Conservation (phyloP, 2,797 vertebrate species). For the Gymnoscopelus microlampas region DNA sequence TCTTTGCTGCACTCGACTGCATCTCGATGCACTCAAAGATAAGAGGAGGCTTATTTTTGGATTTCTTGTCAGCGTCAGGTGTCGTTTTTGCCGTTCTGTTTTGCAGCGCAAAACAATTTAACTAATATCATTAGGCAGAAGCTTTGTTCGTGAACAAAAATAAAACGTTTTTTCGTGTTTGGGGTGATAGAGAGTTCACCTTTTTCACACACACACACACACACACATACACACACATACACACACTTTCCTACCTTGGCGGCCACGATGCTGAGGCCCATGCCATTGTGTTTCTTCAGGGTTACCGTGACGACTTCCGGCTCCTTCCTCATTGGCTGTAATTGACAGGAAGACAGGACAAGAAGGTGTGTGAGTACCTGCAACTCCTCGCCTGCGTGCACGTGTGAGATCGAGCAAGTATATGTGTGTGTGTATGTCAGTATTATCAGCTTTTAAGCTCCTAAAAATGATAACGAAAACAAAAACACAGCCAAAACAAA, state of each 20-base stretch:
- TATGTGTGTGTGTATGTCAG: not conserved
- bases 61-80: conserved; percentile 35
- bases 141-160: conserved; percentile 3
- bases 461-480: not conserved
- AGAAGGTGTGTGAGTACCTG: conserved; percentile 45
- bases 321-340: conserved; percentile 93
- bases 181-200: not conserved
- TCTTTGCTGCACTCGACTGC: too few species aligned
- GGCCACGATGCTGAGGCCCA: conserved; percentile 98
- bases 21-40: too few species aligned
- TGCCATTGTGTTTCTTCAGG: conserved; percentile 97
- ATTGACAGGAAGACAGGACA: conserved; percentile 53
- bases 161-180: not conserved
- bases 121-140: conserved; percentile 7
- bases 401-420: not conserved
- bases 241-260: conserved; percentile 89
- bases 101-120: conserved; percentile 11
- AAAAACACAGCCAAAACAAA: too few species aligned
- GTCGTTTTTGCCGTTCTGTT: conserved; percentile 5
- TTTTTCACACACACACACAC: not conserved
- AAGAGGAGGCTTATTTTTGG: conserved; percentile 36
- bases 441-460: not conserved
- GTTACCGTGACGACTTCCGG: conserved; percentile 98
- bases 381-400: conserved; percentile 9
- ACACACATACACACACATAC: not conserved